phyloP scores from a whole-genome alignment of 92 coral and sea anemone species.

The Siderastrea radians region DNA sequence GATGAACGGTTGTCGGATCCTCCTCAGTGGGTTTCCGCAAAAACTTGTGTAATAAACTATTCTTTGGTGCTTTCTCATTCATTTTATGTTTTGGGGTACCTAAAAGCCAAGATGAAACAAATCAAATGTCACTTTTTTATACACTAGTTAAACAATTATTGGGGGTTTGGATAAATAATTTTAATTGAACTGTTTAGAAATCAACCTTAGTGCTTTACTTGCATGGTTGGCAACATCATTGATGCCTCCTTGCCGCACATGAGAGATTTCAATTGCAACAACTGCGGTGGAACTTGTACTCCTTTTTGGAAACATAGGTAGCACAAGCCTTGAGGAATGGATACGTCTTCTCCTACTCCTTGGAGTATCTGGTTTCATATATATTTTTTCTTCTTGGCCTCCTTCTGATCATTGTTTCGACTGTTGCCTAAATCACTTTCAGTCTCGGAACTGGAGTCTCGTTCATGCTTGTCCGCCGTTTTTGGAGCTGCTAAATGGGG shows the following conservation, averaged over 20 bases:
- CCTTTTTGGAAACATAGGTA: conserved; percentile 49
- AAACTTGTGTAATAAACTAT: conserved; percentile 51
- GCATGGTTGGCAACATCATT: conserved; percentile 43
- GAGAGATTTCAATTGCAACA: conserved; percentile 58
- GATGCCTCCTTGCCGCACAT: conserved; percentile 66
- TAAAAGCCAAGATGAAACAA: conserved; percentile 35
- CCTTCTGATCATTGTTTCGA: conserved; percentile 40
- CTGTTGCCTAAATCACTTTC: conserved; percentile 28
- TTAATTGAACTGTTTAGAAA: background rate
- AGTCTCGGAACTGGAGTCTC: conserved; percentile 25
- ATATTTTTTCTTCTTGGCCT: conserved; percentile 39
- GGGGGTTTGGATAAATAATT: background rate
- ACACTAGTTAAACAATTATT: background rate
- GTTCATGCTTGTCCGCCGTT: background rate
- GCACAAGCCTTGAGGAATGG: conserved; percentile 65
- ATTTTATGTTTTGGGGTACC: conserved; percentile 58
- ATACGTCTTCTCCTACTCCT: conserved; percentile 50
- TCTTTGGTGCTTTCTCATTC: conserved; percentile 55
- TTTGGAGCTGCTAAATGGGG: conserved; percentile 28
- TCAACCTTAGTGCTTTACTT: conserved; percentile 29
- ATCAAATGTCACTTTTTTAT: conserved; percentile 10
- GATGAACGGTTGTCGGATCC: no score
- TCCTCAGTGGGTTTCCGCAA: conserved; percentile 53
- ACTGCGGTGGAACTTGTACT: conserved; percentile 69
- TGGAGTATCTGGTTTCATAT: conserved; percentile 60